A percentile compares a stretch with the other conserved stretches of the same genome.
Conservation (phyloP, 2,113 vertebrate species). For the Labeo rohita region DNA sequence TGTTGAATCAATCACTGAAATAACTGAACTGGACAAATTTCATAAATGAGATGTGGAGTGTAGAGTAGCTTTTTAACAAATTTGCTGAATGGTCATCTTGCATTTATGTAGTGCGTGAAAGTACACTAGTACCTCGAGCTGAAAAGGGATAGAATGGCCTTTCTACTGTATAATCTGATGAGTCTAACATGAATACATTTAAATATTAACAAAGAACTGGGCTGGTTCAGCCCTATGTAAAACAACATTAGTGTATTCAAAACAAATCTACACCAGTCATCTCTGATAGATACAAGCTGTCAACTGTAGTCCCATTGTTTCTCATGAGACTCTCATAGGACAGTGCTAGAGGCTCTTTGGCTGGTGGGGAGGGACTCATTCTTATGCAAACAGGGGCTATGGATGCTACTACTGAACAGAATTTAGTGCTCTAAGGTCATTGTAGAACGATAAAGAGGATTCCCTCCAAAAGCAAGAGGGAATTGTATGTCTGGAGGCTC, state of each 20-base stretch:
- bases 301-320: slow-evolving; percentile 58
- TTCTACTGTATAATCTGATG: background rate
- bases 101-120: slow-evolving; percentile 8
- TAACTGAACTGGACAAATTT: background rate
- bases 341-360: slow-evolving; percentile 62
- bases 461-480: slow-evolving; percentile 7
- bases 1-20: background rate
- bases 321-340: slow-evolving; percentile 38
- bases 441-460: slow-evolving; percentile 20
- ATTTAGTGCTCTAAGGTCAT: slow-evolving; percentile 11
- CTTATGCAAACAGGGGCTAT: slow-evolving; percentile 69
- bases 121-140: background rate
- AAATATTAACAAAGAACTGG: slow-evolving; percentile 53
- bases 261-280: slow-evolving; percentile 73
- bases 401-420: slow-evolving; percentile 27
- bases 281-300: slow-evolving; percentile 74
- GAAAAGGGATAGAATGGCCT: background rate
- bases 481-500: slow-evolving; percentile 2
- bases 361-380: slow-evolving; percentile 61
- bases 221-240: slow-evolving; percentile 51
- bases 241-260: slow-evolving; percentile 67
- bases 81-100: background rate
- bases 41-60: background rate
- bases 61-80: background rate
- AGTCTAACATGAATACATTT: slow-evolving; percentile 33